Evolutionary conservation across 2,888 invertebrate genomes (phyloP), one percentile per base, ranked within the genome.

Genomic region (Trichopria drosophilae): DNA sequence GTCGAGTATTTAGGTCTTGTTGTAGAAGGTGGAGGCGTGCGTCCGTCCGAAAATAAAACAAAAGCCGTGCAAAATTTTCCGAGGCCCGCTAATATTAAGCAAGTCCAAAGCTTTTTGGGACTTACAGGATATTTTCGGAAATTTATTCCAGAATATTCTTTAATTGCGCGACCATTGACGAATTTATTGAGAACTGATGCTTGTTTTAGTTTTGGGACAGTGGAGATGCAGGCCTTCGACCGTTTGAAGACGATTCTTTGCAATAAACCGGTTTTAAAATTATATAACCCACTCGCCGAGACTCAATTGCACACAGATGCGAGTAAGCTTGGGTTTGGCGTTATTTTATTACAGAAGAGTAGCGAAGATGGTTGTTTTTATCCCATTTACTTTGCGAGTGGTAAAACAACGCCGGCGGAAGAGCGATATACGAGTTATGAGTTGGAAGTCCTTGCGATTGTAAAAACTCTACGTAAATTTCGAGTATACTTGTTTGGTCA

Each of bases 351-450:
- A 13, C 61, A 64, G 13, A 45, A 51, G 31, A 50, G 51, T 20
- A n/a, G 16, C 9, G 42, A 56, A 0, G 63, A 62, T 16, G 34
- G 51, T 7, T 18, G 9, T 1, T 43, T 58, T 3, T 59, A 64
- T 28, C 64, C 59, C n/a, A n/a, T n/a, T n/a, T n/a, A n/a, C n/a
- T n/a, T n/a, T n/a, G n/a, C n/a, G n/a, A n/a, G n/a, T n/a, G n/a
- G n/a, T n/a, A n/a, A n/a, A n/a, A 61, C 62, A 1, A 53, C 58
- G 1, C 37, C 51, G 1, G 61, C 57, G 1, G 60, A 64, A 22
- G 48, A 55, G 19, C 56, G 58, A 29, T 65, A 61, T 32, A 26
- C 54, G 9, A 63, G 63, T 34, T 64, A 60, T 24, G 63, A 60
- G 36, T 40, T 61, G 1, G 62, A 61, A 31, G 61, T 62, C 0